These are phyloP conservation scores for Cephus spinipes DNA, from an alignment of 2,888 invertebrate species.

Conservation along the genomic window DNA sequence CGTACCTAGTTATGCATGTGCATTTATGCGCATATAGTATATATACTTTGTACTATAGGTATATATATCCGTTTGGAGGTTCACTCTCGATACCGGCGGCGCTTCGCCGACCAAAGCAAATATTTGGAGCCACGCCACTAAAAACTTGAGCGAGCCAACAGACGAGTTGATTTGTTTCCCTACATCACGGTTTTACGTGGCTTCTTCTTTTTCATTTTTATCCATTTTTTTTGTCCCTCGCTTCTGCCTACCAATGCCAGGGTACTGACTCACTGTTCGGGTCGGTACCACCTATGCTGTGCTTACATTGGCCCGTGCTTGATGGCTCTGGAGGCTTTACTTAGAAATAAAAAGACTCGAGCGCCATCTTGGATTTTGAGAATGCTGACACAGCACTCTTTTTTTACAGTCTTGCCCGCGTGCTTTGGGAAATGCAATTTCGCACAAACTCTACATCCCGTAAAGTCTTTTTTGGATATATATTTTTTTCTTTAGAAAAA, in stretches of 20 bases:
- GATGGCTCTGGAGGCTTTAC: neutral
- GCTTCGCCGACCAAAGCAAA: slow-evolving; percentile 57
- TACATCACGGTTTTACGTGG: slow-evolving; percentile 51
- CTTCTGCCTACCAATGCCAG: neutral
- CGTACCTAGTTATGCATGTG: neutral
- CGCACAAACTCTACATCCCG: neutral
- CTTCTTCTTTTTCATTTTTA: slow-evolving; percentile 38
- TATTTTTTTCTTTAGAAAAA: neutral
- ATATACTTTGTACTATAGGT: slow-evolving; percentile 17
- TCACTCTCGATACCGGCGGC: slow-evolving; percentile 23
- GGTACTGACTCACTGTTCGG: neutral
- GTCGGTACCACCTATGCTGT: neutral
- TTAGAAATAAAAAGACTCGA: slow-evolving; percentile 22
- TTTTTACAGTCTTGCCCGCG: slow-evolving; percentile 32
- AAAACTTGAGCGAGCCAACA: slow-evolving; percentile 64
- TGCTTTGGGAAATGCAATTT: slow-evolving; percentile 57
- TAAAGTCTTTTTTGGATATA: neutral
- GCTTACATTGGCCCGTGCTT: neutral
- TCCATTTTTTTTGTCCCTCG: slow-evolving; percentile 4
- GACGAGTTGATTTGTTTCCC: slow-evolving; percentile 65
- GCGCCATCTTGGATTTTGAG: slow-evolving; percentile 12
- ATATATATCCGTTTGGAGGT: slow-evolving; percentile 45
- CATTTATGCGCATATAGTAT: neutral
- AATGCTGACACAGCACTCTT: slow-evolving; percentile 14
- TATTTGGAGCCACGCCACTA: slow-evolving; percentile 66